A percentile compares a stretch with the other conserved stretches of the same genome.
phyloP scores from a whole-genome alignment of 2,888 invertebrate genomes.

The Eumacrocentrus americanus region DNA sequence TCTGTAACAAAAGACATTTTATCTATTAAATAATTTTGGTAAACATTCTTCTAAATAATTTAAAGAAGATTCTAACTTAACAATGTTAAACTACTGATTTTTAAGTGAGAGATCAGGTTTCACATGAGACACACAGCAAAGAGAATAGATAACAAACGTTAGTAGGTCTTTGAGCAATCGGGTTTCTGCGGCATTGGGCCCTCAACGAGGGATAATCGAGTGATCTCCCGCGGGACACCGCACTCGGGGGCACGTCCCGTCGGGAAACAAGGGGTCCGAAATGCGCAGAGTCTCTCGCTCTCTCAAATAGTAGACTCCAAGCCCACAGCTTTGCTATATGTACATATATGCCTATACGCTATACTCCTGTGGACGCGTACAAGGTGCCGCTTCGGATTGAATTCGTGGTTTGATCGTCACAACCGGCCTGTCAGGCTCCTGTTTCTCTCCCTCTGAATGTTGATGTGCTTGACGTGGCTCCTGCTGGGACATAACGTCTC shows the following conservation, averaged over 20 bases:
- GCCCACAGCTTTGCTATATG: constrained; percentile 26
- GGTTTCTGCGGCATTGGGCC: constrained; percentile 32
- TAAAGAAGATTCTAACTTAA: neutral
- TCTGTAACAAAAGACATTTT: constrained; percentile 62
- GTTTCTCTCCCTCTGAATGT: constrained; percentile 16
- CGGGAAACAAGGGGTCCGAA: constrained; percentile 32
- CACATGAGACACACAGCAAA: neutral
- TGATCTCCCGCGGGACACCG: constrained; percentile 50
- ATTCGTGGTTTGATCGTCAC: constrained; percentile 57
- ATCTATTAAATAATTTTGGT: too few relatives aligned
- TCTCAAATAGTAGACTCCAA: neutral
- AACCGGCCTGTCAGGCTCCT: constrained; percentile 42
- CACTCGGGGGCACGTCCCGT: constrained; percentile 29
- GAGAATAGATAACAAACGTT: constrained; percentile 56
- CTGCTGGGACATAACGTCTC: constrained; percentile 28
- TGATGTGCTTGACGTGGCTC: constrained; percentile 21
- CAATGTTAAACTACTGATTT: too few relatives aligned
- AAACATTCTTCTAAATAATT: neutral
- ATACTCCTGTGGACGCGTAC: constrained; percentile 40
- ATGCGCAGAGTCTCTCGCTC: neutral
- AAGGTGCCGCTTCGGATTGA: constrained; percentile 54
- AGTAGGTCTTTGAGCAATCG: constrained; percentile 48
- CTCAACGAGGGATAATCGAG: constrained; percentile 48
- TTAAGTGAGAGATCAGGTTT: neutral
- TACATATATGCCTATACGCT: neutral